phyloP scores from a whole-genome alignment of 2,797 vertebrate species.

The Gymnodraco acuticeps region DNA sequence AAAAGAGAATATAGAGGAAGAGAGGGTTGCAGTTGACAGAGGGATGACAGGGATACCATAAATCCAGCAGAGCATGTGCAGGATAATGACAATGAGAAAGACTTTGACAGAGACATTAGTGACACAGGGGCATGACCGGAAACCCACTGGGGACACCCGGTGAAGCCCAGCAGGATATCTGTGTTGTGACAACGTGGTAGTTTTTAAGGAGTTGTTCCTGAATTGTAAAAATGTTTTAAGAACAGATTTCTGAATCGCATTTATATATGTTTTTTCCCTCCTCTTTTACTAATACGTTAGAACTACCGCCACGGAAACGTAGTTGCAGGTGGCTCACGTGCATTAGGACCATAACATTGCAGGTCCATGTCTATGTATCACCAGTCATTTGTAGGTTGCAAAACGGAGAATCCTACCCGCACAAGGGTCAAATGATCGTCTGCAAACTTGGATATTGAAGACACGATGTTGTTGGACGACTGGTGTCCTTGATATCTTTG shows the following conservation, averaged over 20 bases:
- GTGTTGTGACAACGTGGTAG: not conserved
- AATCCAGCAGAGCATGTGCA: slow-evolving; percentile 13
- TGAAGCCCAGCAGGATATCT: slow-evolving; percentile 5
- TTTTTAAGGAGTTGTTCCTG: not conserved
- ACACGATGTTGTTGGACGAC: slow-evolving; percentile 72
- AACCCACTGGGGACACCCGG: not conserved
- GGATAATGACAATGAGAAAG: slow-evolving; percentile 13
- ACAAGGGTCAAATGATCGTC: slow-evolving; percentile 83
- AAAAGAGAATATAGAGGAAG: slow-evolving; percentile 21
- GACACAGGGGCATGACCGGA: slow-evolving; percentile 7
- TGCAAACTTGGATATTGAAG: slow-evolving; percentile 75
- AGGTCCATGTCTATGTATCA: slow-evolving; percentile 1
- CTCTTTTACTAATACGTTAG: not conserved
- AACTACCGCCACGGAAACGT: not conserved
- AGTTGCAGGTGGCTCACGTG: not conserved
- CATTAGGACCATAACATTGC: not conserved
- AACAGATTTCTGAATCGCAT: not conserved
- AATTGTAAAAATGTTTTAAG: no score
- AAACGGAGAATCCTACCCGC: slow-evolving; percentile 77
- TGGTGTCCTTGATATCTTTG: slow-evolving; percentile 24
- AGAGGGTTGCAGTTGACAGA: slow-evolving; percentile 22
- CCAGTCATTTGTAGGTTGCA: not conserved
- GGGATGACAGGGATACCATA: slow-evolving; percentile 29
- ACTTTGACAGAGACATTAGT: slow-evolving; percentile 1
- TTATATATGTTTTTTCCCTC: no score